Evolutionary conservation across 1,140 invertebrate species (phyloP).

Genomic region (Aphaenogaster rudis): DNA sequence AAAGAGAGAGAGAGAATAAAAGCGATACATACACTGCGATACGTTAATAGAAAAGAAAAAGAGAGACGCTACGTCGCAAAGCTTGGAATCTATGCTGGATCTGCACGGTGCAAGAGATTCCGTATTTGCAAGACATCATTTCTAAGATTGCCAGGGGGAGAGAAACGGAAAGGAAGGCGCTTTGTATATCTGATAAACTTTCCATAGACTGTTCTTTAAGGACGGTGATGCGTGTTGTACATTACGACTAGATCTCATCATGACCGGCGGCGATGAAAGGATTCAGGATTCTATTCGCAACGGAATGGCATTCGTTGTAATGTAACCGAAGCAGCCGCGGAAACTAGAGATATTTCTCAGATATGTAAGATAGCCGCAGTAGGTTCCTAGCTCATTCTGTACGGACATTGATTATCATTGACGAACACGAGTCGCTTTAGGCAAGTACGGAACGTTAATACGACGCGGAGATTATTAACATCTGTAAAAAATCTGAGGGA

Average conservation of each 20-base stretch:
- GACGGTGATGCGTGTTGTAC: neutral
- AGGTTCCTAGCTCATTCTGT: conserved; percentile 42
- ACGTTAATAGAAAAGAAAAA: conserved; percentile 14
- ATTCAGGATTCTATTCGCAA: conserved; percentile 4
- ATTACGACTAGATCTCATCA: conserved; percentile 40
- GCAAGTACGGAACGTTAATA: neutral
- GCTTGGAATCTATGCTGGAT: conserved; percentile 28
- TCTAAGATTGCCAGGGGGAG: conserved; percentile 9
- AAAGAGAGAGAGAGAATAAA: conserved; percentile 35
- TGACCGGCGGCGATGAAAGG: neutral
- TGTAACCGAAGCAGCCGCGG: neutral
- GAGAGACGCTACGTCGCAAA: neutral
- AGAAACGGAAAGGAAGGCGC: neutral
- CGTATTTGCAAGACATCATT: neutral
- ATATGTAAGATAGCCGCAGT: conserved; percentile 36
- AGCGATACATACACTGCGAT: neutral
- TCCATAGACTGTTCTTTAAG: neutral
- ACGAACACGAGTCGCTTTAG: neutral
- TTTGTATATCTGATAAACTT: conserved; percentile 42
- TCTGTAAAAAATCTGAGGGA: neutral
- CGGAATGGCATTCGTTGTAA: neutral
- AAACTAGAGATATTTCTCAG: conserved; percentile 37
- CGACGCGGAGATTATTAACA: neutral
- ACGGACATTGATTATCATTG: conserved; percentile 10
- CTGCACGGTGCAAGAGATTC: conserved; percentile 32